A percentile compares a stretch with the other conserved stretches of the same genome.
These are phyloP conservation scores for Hirtodrosophila trivittata DNA, from an alignment of 2,888 invertebrate genomes.

Conservation along the genomic window DNA sequence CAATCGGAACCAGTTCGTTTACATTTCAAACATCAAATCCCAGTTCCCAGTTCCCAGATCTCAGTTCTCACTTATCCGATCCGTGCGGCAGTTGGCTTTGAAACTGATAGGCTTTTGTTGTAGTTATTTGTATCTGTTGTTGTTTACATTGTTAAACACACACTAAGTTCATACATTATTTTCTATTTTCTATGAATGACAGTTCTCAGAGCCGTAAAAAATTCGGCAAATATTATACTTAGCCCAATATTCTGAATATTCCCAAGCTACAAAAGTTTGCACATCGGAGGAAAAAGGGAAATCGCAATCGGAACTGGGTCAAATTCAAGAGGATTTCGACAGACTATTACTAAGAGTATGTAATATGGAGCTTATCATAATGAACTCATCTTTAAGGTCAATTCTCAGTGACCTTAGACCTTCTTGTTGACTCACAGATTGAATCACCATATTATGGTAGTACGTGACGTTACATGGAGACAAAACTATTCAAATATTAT, in stretches of 20 bases:
- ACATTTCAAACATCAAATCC: not conserved
- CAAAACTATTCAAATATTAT: conserved; percentile 52
- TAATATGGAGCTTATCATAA: conserved; percentile 37
- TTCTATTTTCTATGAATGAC: conserved; percentile 38
- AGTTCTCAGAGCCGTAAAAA: conserved; percentile 34
- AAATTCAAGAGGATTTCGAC: not conserved
- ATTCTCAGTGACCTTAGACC: conserved; percentile 40
- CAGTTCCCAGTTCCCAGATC: not conserved
- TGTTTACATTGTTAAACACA: conserved; percentile 64
- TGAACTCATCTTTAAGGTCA: conserved; percentile 55
- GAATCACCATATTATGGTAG: conserved; percentile 61
- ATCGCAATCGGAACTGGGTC: conserved; percentile 9
- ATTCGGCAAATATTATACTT: conserved; percentile 39
- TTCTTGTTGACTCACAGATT: conserved; percentile 40
- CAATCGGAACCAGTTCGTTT: conserved; percentile 19
- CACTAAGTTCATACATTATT: conserved; percentile 36
- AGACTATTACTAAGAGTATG: not conserved
- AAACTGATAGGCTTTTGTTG: conserved; percentile 26
- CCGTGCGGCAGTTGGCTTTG: conserved; percentile 33
- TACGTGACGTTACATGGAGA: conserved; percentile 48
- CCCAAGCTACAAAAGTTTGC: conserved; percentile 1
- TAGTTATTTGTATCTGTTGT: conserved; percentile 15
- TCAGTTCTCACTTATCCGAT: not conserved
- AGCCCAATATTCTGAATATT: conserved; percentile 34
- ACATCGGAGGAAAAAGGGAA: conserved; percentile 28